Percentiles rank a stretch among this genome's conserved stretches.
These are phyloP conservation scores for Pantelozetes paolii DNA, from an alignment of 2,888 invertebrate species.

Conservation along the genomic window DNA sequence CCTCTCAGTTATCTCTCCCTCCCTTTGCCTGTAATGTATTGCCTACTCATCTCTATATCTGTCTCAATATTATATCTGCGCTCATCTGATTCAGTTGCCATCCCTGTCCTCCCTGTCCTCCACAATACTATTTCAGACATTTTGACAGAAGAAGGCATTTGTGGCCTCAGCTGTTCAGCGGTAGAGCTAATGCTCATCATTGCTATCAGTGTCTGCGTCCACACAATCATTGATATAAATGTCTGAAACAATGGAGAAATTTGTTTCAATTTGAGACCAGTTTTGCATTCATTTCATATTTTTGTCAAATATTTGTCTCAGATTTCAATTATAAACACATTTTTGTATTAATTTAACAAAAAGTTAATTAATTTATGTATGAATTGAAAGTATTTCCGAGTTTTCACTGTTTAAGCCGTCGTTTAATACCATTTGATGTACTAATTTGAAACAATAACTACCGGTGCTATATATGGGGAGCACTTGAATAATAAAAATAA, in stretches of 20 bases:
- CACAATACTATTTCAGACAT: background rate
- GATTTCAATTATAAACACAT: too few relatives aligned
- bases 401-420: background rate
- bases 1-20: background rate
- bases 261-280: too few relatives aligned
- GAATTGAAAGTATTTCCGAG: background rate
- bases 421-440: background rate
- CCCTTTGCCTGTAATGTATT: background rate
- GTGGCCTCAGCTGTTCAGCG: background rate
- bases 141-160: conserved; percentile 1
- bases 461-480: background rate
- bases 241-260: background rate
- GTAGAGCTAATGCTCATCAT: background rate
- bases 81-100: background rate
- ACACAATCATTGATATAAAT: conserved; percentile 7
- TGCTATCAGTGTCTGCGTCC: background rate
- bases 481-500: background rate
- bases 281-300: too few relatives aligned
- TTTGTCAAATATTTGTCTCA: too few relatives aligned
- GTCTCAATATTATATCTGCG: background rate
- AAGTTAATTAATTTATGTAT: background rate
- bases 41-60: background rate
- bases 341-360: too few relatives aligned
- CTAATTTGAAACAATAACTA: background rate
- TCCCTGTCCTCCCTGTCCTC: background rate